phyloP scores from a whole-genome alignment of 2,113 vertebrate genomes.

The Neogale vison region DNA sequence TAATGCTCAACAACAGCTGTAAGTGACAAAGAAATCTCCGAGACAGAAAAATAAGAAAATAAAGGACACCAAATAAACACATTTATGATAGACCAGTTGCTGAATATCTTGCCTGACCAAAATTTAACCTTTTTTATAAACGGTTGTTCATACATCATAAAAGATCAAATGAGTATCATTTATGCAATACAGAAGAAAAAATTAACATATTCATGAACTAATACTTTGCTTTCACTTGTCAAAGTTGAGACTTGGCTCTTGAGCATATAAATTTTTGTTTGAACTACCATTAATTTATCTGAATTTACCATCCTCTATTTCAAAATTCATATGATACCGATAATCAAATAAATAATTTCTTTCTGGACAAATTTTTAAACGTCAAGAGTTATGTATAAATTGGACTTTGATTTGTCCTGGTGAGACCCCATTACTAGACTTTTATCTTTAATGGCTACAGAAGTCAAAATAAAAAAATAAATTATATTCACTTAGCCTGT shows the following conservation, averaged over 20 bases:
- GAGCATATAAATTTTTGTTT: slow-evolving; percentile 46
- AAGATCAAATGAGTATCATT: slow-evolving; percentile 49
- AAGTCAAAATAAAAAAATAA: slow-evolving; percentile 33
- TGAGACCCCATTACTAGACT: neutral
- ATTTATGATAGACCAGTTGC: neutral
- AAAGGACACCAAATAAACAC: slow-evolving; percentile 21
- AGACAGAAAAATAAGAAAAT: slow-evolving; percentile 44
- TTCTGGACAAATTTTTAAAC: slow-evolving; percentile 37
- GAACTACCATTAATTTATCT: slow-evolving; percentile 3
- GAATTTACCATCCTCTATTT: neutral
- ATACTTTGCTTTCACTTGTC: slow-evolving; percentile 44
- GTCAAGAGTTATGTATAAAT: slow-evolving; percentile 14
- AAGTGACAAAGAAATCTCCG: slow-evolving; percentile 25
- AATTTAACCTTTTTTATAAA: slow-evolving; percentile 41
- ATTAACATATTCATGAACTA: slow-evolving; percentile 44
- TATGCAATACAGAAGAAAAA: slow-evolving; percentile 12
- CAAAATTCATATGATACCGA: neutral
- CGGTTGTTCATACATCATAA: neutral
- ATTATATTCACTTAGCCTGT: slow-evolving; percentile 6
- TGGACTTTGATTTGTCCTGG: neutral
- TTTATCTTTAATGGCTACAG: neutral
- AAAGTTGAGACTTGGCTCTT: slow-evolving; percentile 1
- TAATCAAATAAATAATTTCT: slow-evolving; percentile 40
- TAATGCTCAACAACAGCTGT: slow-evolving; percentile 60
- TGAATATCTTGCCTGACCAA: neutral